Percentiles rank a stretch among this genome's conserved stretches.
These are phyloP conservation scores for Gymnoscopelus microlampas DNA, from an alignment of 2,797 vertebrate genomes.

Conservation along the genomic window DNA sequence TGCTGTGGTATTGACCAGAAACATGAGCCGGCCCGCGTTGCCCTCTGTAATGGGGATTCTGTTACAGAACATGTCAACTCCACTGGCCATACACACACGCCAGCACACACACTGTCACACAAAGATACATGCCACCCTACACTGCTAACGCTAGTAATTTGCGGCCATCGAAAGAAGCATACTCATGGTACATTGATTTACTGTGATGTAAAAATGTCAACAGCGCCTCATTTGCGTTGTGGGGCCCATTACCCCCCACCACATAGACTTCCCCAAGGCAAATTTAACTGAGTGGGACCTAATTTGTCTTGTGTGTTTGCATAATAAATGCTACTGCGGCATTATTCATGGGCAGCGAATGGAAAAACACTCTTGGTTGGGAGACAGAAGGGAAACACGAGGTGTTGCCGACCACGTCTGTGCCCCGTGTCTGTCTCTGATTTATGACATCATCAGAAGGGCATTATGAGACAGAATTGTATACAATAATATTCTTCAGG, in stretches of 20 bases:
- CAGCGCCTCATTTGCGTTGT: slow-evolving; percentile 59
- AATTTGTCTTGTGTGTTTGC: slow-evolving; percentile 50
- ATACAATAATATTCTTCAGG: background rate
- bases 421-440: background rate
- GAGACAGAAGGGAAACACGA: too few relatives aligned
- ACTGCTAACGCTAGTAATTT: slow-evolving; percentile 44
- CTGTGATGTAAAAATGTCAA: slow-evolving; percentile 66
- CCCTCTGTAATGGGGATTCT: slow-evolving; percentile 45
- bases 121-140: background rate
- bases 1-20: slow-evolving; percentile 26
- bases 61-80: slow-evolving; percentile 45
- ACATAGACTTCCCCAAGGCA: slow-evolving; percentile 9
- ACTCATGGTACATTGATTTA: slow-evolving; percentile 54
- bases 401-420: too few relatives aligned
- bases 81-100: background rate
- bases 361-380: slow-evolving; percentile 8
- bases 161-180: slow-evolving; percentile 42
- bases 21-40: slow-evolving; percentile 15
- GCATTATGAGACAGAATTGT: background rate
- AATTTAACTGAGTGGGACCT: slow-evolving; percentile 40
- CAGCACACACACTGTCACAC: slow-evolving; percentile 11
- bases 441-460: background rate
- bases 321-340: slow-evolving; percentile 46
- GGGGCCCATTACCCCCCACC: slow-evolving; percentile 48
- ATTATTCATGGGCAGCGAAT: slow-evolving; percentile 41